These are phyloP conservation scores for Platycnemis pennipes DNA, from an alignment of 2,888 invertebrate species.

Conservation along the genomic window DNA sequence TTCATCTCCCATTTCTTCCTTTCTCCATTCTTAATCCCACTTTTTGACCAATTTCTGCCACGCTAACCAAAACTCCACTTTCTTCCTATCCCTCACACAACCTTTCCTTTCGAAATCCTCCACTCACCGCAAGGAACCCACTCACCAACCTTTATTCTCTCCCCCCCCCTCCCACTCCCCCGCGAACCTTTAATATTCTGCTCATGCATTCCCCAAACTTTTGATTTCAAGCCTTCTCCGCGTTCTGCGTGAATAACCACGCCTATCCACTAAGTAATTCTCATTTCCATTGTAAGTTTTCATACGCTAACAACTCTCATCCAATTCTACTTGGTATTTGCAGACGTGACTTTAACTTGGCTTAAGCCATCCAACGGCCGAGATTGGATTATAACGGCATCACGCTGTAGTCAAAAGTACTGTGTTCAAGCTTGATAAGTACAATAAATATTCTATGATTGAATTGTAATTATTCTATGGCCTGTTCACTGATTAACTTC, in stretches of 20 bases:
- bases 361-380: not conserved
- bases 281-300: slow-evolving; percentile 18
- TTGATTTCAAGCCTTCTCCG: not conserved
- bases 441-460: too few relatives aligned
- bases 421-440: too few relatives aligned
- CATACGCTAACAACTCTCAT: not conserved
- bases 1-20: not conserved
- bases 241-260: not conserved
- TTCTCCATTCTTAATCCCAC: slow-evolving; percentile 18
- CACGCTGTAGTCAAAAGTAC: too few relatives aligned
- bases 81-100: not conserved
- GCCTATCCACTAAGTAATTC: not conserved
- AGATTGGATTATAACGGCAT: too few relatives aligned
- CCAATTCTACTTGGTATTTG: not conserved
- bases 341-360: not conserved
- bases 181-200: not conserved
- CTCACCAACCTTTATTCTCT: not conserved
- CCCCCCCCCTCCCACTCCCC: not conserved
- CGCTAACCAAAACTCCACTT: not conserved
- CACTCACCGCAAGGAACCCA: not conserved
- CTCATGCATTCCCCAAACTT: not conserved
- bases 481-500: too few relatives aligned
- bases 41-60: slow-evolving; percentile 23
- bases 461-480: too few relatives aligned
- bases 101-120: not conserved